Base-by-base conservation (phyloP, 2,113 vertebrate genomes). In the Prunella fulvescens region DNA sequence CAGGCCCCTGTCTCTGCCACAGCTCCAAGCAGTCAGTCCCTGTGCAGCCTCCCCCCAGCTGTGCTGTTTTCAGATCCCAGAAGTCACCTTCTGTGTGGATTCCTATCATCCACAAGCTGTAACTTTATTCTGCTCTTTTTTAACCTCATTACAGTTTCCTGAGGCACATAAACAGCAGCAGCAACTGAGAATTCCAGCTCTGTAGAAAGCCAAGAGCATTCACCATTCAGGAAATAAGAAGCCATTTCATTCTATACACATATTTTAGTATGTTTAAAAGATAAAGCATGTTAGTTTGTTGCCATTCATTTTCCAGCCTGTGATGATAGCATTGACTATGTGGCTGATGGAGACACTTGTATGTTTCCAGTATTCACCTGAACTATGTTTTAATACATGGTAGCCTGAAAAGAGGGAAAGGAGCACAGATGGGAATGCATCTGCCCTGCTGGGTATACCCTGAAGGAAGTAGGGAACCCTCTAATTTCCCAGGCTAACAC, bases 101-200 rank as follows among this genome's bases (percentile, higher is more conserved):
- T 81, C 47, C 31, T 48, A 1, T 57, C 25, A 56, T n/a, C 50
- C 39, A 6, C 24, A 47, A 60, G 13, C 54, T 54, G 23, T 48
- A 78, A 65, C 62, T 67, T 84, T 66, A 26, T 71, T 91, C 23
- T 71, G 33, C 37, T 87, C 40, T 70, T 89, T 89, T 81, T 90
- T 69, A 88, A 81, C 56, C 11, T 85, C 23, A 3, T 82, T 78
- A 42, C 35, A 35, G 48, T 87, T 95, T 94, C 69, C 73, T 26
- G 29, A 90, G 57, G 74, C 42, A 11, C 47, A 51, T 40, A 19
- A 67, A 20, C 74, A 65, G 77, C 64, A 76, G 31, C 48, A 77
- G n/a, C 44, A 81, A 26, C 33, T 13, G 51, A 71, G 62, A 93
- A 72, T 28, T 18, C 11, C 19, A 51, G 39, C 44, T 54, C 50